These are phyloP conservation scores for Macrotus californicus DNA, from an alignment of 2,113 vertebrate genomes.

Conservation along the genomic window DNA sequence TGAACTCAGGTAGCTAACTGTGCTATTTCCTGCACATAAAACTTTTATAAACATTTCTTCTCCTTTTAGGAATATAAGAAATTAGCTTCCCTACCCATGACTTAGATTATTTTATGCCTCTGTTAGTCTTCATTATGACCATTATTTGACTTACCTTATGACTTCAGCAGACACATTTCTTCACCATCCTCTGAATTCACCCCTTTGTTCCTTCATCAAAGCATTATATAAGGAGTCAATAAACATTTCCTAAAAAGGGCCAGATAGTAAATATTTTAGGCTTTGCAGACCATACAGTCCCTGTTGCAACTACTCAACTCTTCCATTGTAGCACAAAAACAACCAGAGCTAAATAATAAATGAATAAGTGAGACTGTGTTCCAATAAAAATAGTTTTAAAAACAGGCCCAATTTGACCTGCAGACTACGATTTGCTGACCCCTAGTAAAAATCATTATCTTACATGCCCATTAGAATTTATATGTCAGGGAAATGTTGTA, in stretches of 20 bases:
- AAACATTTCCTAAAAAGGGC: neutral
- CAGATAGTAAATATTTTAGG: neutral
- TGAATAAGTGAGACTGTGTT: neutral
- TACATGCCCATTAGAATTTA: neutral
- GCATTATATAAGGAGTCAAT: neutral
- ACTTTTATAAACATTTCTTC: neutral
- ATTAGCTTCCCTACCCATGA: neutral
- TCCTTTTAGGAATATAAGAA: slow-evolving; percentile 16
- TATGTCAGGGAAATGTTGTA: neutral
- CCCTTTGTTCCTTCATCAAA: neutral
- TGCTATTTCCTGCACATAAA: neutral
- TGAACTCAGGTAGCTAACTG: neutral
- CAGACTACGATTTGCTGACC: neutral
- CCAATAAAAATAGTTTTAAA: neutral
- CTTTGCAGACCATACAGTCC: neutral
- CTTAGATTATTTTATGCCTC: neutral
- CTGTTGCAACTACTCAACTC: neutral
- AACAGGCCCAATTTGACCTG: neutral
- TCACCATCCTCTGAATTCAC: neutral
- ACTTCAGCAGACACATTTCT: neutral
- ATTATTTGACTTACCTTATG: neutral
- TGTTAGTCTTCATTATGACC: neutral
- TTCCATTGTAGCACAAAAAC: neutral
- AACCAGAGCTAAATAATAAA: neutral
- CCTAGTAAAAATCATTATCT: neutral